These are phyloP conservation scores for Mirza zaza DNA, from an alignment of 2,113 vertebrate species.

Conservation along the genomic window DNA sequence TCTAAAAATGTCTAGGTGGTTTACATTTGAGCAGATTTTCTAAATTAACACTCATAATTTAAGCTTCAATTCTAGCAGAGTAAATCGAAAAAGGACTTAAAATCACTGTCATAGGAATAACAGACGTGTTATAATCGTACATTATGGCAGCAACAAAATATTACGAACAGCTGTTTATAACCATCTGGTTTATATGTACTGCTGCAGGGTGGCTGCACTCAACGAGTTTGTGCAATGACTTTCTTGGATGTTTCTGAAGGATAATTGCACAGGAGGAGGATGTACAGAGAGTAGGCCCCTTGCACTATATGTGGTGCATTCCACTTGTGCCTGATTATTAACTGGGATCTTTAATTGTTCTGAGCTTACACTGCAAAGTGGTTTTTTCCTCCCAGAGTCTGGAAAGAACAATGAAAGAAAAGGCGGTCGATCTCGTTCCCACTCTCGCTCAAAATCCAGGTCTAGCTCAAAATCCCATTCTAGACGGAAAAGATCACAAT, in stretches of 20 bases:
- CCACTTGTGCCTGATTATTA: conserved; percentile 88
- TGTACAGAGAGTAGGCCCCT: conserved; percentile 88
- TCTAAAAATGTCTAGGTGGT: conserved; percentile 34
- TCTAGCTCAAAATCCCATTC: conserved; percentile 89
- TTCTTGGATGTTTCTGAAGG: conserved; percentile 90
- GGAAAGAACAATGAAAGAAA: conserved; percentile 87
- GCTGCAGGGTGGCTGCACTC: conserved; percentile 90
- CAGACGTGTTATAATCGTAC: conserved; percentile 83
- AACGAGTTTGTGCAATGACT: conserved; percentile 90
- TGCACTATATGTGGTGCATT: conserved; percentile 88
- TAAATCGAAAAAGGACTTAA: conserved; percentile 57
- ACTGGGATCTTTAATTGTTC: conserved; percentile 89
- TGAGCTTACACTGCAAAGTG: conserved; percentile 90
- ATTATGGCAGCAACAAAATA: conserved; percentile 86
- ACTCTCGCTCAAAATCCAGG: conserved; percentile 88
- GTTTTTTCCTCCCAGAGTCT: conserved; percentile 87
- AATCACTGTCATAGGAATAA: conserved; percentile 75
- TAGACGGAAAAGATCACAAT: conserved; percentile 91
- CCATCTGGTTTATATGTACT: conserved; percentile 90
- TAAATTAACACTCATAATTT: conserved; percentile 73
- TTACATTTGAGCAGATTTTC: conserved; percentile 71
- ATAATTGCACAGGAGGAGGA: conserved; percentile 89
- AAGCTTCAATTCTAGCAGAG: conserved; percentile 71
- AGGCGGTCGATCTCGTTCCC: conserved; percentile 88
- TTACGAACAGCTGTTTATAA: conserved; percentile 88